Base-by-base conservation (phyloP, 2,113 vertebrate species). In the Willisornis vidua region DNA sequence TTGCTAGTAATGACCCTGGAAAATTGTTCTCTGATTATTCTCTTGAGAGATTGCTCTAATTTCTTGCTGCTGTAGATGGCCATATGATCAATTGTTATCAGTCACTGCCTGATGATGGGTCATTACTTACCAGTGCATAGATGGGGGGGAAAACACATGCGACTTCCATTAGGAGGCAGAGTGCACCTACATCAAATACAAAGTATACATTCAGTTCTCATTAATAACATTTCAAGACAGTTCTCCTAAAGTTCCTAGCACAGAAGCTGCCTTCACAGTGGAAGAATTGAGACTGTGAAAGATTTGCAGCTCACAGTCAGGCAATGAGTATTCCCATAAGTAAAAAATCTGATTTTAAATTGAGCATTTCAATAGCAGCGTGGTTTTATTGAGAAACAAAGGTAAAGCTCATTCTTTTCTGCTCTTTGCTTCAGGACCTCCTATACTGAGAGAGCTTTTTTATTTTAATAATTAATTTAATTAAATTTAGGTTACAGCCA, bases 131-230 rank as follows among this genome's bases (percentile, higher is more conserved):
- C 12, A 52, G 73, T 73, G 79, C 48, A 43, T 96, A 93, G 65
- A 62, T 91, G 79, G 65, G 81, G 84, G 51, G 49, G 78, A 90
- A 89, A 95, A 72, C 93, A 94, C 96, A 96, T 95, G 96, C 43
- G 7, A 94, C 94, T 96, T 96, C 96, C 94, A 92, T 97, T 97
- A 96, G 95, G 95, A 97, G 94, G 94, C 91, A 92, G 91, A 96
- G 58, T 94, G 79, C 66, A 93, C 94, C 96, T 96, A 96, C 88
- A 80, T 97, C 96, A 96, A 83, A 90, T 82, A 78, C 80, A 89
- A 88, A 90, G 67, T 28, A 68, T 79, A 93, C 49, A 52, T 70
- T 90, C 76, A 81, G 79, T 89, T 93, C 57, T 94, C 89, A 90
- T 96, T 95, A 97, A 96, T 96, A 96, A 90, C 59, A 82, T 96